These are phyloP conservation scores for Trisateles emortualis DNA, from an alignment of 2,888 invertebrate species.

Conservation along the genomic window DNA sequence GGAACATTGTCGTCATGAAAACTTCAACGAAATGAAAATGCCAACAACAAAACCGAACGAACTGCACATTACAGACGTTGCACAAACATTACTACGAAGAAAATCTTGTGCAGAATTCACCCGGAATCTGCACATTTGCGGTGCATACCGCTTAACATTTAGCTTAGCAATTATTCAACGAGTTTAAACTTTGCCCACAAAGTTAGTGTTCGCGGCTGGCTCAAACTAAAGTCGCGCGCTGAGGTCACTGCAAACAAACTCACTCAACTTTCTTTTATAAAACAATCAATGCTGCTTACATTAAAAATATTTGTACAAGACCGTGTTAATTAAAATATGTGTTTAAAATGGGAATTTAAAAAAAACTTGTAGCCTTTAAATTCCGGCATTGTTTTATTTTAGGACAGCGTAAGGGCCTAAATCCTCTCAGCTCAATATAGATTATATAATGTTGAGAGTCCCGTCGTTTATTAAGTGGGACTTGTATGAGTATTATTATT, in stretches of 20 bases:
- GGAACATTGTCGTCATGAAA: neutral
- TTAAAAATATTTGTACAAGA: conserved; percentile 4
- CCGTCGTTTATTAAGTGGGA: no score
- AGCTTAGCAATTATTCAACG: conserved; percentile 65
- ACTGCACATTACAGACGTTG: conserved; percentile 22
- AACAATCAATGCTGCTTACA: conserved; percentile 1
- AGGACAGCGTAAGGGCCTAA: no score
- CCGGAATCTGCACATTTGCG: conserved; percentile 47
- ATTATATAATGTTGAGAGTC: no score
- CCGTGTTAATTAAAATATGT: conserved; percentile 20
- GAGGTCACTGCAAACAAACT: conserved; percentile 48
- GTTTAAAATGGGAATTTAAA: conserved; percentile 1
- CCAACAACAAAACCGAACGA: conserved; percentile 4
- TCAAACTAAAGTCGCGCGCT: conserved; percentile 44
- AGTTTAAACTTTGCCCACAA: conserved; percentile 60
- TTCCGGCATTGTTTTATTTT: no score
- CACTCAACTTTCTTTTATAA: conserved; percentile 17
- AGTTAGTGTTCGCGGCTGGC: conserved; percentile 55
- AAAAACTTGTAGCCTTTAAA: conserved; percentile 3
- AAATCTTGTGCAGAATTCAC: conserved; percentile 40
- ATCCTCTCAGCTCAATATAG: no score
- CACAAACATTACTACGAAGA: conserved; percentile 23
- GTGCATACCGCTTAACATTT: conserved; percentile 53
- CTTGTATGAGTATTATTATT: no score
- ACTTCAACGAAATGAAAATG: neutral